A percentile compares a stretch with the other conserved stretches of the same genome.
Evolutionary conservation across 2,888 invertebrate genomes (phyloP).

Genomic region (Leptogaster cylindrica): DNA sequence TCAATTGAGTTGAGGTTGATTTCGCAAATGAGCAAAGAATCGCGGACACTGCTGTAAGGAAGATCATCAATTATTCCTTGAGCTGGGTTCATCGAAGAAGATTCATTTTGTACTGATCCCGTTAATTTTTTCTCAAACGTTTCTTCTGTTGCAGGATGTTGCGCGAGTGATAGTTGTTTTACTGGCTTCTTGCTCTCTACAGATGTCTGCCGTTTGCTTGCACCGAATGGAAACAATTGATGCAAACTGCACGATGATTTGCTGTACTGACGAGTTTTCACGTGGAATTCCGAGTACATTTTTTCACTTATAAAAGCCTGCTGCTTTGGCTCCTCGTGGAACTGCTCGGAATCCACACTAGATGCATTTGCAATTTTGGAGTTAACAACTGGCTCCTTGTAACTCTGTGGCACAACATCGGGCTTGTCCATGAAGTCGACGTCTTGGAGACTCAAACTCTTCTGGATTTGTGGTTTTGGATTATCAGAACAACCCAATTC

Average conservation of each 20-base stretch:
- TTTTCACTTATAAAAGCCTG: constrained; percentile 74
- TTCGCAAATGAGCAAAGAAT: too few relatives aligned
- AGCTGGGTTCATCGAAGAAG: neutral
- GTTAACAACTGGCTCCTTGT: neutral
- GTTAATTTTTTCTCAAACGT: constrained; percentile 15
- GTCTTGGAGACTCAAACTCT: constrained; percentile 60
- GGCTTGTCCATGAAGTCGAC: constrained; percentile 57
- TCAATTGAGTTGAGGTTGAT: neutral
- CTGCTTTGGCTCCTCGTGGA: constrained; percentile 54
- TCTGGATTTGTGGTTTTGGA: constrained; percentile 53
- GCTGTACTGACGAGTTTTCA: constrained; percentile 71
- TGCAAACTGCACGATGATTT: constrained; percentile 70
- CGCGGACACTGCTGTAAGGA: constrained; percentile 74
- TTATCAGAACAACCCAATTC: constrained; percentile 52
- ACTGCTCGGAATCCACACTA: neutral
- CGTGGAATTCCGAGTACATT: constrained; percentile 73
- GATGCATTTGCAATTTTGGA: neutral
- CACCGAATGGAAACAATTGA: constrained; percentile 58
- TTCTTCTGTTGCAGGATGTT: neutral
- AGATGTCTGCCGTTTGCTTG: constrained; percentile 50
- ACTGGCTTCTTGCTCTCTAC: neutral
- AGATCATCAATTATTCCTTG: constrained; percentile 67
- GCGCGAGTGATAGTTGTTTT: neutral
- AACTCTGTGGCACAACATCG: constrained; percentile 52
- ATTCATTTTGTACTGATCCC: neutral